Evolutionary conservation across 2,113 vertebrate species (phyloP).

Genomic region (Elephas maximus): DNA sequence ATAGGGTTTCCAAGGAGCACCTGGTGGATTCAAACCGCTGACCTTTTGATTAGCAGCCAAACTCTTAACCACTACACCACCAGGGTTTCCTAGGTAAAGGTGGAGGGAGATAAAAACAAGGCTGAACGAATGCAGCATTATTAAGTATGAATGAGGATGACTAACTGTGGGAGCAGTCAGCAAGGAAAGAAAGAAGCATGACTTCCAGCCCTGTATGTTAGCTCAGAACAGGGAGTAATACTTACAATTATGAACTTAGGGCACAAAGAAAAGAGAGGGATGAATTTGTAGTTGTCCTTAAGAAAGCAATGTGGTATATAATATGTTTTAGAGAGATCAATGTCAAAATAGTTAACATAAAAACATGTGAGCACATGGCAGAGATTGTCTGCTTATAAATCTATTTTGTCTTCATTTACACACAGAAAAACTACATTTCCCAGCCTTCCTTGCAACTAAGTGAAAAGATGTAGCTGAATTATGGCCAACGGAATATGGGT

Average conservation of each 20-base stretch:
- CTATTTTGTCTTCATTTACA: background rate
- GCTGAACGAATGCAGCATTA: background rate
- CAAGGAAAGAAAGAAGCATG: background rate
- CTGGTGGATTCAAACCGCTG: no score
- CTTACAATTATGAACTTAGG: background rate
- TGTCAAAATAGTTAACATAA: background rate
- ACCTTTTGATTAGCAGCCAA: no score
- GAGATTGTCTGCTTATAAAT: background rate
- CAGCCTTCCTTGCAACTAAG: background rate
- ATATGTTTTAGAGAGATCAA: background rate
- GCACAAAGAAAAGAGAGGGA: background rate
- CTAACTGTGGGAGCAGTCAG: background rate
- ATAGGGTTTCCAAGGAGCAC: no score
- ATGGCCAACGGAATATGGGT: background rate
- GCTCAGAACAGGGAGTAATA: background rate
- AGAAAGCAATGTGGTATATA: constrained; percentile 1
- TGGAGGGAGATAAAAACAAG: background rate
- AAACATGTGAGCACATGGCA: background rate
- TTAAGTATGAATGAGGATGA: background rate
- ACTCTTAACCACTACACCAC: no score
- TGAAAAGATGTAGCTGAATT: background rate
- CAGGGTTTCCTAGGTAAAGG: no score
- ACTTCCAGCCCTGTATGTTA: background rate
- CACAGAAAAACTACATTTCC: background rate
- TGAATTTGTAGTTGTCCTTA: constrained; percentile 6